Evolutionary conservation across 2,797 vertebrate genomes (phyloP), one percentile per base, ranked within the genome.

Genomic region (Spinus olivaceus): DNA sequence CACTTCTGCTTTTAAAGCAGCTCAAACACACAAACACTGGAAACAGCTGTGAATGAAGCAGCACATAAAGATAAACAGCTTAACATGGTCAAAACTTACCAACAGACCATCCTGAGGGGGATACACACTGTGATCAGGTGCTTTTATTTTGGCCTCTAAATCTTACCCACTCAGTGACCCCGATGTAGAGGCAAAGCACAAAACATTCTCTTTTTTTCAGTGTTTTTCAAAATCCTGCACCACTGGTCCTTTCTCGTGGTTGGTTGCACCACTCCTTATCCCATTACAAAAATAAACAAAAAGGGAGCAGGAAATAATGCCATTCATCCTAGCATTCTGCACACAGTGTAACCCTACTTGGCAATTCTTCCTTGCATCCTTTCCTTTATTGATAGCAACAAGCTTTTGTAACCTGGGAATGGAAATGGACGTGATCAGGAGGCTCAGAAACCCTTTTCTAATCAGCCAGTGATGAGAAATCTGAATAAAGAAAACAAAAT

Each of bases 271-370:
- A 8, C 25, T 92, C 8, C 67, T 74, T 53, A 91, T 78, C n/a
- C 49, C 89, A 85, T 95, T 86, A 77, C 4, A 16, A 90, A 93
- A 90, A 77, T 18, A 88, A 95, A 89, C 46, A 94, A 80, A 92
- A 96, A 74, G 28, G 27, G 35, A 82, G 59, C 25, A 82, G 69
- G 76, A 85, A 81, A 83, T 86, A 23, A 89, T 92, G 89, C 57
- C 53, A 72, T 79, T 85, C 47, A 72, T 37, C 30, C 46, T 25
- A 77, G 50, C 20, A 50, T 67, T 60, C 67, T 82, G 57, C 39
- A 89, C 42, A 47, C 39, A 78, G 32, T 5, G 8, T 85, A 85
- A 71, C 61, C 14, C 18, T 24, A 35, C 72, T 65, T 54, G 78
- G 61, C 39, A 74, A 6, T 54, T 85, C 78, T 71, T 82, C 44